Conservation (phyloP, 2,797 vertebrate species). For the Austrolebias charrua region DNA sequence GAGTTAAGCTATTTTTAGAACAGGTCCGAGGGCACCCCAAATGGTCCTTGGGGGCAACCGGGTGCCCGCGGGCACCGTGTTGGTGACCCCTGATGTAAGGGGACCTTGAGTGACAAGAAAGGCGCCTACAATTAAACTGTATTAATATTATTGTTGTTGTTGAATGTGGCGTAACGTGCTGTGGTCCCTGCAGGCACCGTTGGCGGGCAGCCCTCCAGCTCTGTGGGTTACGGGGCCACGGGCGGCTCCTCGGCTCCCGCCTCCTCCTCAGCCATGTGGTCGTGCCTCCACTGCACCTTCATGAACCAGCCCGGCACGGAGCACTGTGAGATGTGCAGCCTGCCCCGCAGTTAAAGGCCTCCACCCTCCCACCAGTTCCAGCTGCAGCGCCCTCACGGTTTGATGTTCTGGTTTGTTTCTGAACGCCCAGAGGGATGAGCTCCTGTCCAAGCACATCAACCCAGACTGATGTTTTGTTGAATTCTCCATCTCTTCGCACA, state of each 20-base stretch:
- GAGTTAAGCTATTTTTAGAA: no score
- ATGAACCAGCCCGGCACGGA: conserved; percentile 98
- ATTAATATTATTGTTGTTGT: no score
- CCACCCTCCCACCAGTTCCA: conserved; percentile 56
- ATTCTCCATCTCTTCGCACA: conserved; percentile 30
- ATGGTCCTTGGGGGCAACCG: no score
- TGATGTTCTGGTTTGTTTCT: conserved; percentile 30
- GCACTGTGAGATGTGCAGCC: conserved; percentile 98
- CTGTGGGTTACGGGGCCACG: conserved; percentile 87
- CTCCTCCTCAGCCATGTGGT: conserved; percentile 89
- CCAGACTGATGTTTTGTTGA: conserved; percentile 27
- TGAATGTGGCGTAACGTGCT: not conserved
- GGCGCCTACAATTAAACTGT: no score
- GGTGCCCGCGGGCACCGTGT: no score
- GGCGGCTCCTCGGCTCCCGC: conserved; percentile 80
- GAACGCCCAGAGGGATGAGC: conserved; percentile 27
- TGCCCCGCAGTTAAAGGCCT: conserved; percentile 87
- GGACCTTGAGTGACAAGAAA: no score
- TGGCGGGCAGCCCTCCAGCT: conserved; percentile 86
- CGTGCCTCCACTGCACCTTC: conserved; percentile 98
- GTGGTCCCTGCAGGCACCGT: conserved; percentile 84
- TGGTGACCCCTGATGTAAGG: no score
- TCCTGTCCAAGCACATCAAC: conserved; percentile 38
- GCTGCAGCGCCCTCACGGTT: conserved; percentile 45
- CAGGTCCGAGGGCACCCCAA: no score